Evolutionary conservation across 1,140 invertebrate genomes (phyloP), one percentile per base, ranked within the genome.

Genomic region (Cherax quadricarinatus): DNA sequence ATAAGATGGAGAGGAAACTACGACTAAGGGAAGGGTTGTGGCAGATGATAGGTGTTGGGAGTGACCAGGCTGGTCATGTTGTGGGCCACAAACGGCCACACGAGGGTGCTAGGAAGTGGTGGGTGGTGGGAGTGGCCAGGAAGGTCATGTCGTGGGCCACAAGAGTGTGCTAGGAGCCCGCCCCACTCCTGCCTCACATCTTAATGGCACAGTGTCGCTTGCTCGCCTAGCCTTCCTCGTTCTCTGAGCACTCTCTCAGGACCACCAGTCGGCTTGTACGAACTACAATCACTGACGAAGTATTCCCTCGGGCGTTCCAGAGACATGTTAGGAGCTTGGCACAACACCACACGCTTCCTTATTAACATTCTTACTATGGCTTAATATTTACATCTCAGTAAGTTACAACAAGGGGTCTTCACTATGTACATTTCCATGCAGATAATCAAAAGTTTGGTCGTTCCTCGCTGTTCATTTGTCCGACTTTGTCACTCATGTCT

Each of bases 151-250:
- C 81, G 57, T 51, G 1, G 81, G 48, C 81, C 81, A 57, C 41
- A 83, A 21, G 81, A 84, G 53, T 18, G 57, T 30, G n/a, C 82
- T 60, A 62, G 21, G n/a, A 24, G 53, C 30, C 62, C 60, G n/a
- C 30, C 62, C 24, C 41, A 18, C 60, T 30, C 70, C 70, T 75
- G n/a, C 24, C n/a, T 70, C 62, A 85, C 83, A 85, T 85, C 24
- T 48, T 70, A 66, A 16, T 48, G 10, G 49, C 83, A 70, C 60
- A 62, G 16, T 24, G 18, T n/a, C 7, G 5, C 79, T 7, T 60
- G 48, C 53, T 60, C 18, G 12, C 51, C n/a, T 0, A 57, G 18
- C 2, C 60, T 10, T 53, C 83, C 12, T n/a, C 51, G 16, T 16
- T 70, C 82, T 57, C 7, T 18, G 51, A 53, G 30, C 41, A 3